These are phyloP conservation scores for Bucorvus abyssinicus DNA, from an alignment of 2,797 vertebrate genomes.

Conservation along the genomic window DNA sequence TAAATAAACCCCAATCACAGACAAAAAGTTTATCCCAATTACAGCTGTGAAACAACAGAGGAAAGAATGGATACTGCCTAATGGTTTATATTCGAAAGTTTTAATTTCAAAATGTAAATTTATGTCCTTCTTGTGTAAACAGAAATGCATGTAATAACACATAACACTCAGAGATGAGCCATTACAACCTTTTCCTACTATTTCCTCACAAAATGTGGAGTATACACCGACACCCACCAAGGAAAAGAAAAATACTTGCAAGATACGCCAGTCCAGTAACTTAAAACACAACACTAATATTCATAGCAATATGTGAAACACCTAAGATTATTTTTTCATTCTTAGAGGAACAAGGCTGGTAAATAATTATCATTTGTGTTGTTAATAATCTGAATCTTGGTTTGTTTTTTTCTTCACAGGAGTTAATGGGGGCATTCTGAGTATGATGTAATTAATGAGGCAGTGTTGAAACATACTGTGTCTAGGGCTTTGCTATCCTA, in stretches of 20 bases:
- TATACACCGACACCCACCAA: neutral
- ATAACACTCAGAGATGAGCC: neutral
- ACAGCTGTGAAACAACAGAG: neutral
- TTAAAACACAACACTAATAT: neutral
- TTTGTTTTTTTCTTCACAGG: constrained; percentile 11
- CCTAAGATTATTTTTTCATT: neutral
- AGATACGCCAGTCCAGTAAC: neutral
- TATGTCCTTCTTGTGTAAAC: neutral
- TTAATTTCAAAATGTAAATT: neutral
- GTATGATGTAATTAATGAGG: neutral
- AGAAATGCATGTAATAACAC: neutral
- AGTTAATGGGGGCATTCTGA: neutral
- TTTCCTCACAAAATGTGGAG: neutral
- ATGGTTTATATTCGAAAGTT: neutral
- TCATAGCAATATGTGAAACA: neutral
- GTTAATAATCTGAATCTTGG: neutral
- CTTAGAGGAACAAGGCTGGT: neutral
- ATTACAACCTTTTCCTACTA: neutral
- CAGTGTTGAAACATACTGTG: neutral
- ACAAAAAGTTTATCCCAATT: neutral
- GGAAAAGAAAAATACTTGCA: neutral
- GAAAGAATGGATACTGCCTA: neutral
- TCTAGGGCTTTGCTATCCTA: neutral
- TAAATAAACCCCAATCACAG: neutral
- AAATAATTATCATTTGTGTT: constrained; percentile 6